phyloP scores from a whole-genome alignment of 2,797 vertebrate species.

The Epinephelus coioides region DNA sequence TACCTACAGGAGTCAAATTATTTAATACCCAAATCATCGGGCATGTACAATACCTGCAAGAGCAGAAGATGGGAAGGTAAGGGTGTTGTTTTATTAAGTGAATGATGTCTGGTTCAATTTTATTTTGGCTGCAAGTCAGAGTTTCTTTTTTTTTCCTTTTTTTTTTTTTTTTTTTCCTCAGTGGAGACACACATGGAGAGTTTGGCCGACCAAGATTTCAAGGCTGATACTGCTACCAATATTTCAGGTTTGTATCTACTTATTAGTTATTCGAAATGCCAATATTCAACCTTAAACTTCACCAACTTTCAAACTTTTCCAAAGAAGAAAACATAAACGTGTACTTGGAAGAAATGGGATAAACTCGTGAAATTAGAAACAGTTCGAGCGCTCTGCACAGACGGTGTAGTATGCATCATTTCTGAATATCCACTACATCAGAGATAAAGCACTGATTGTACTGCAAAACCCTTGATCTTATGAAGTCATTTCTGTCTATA shows the following conservation, averaged over 20 bases:
- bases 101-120: constrained; percentile 63
- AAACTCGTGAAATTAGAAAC: constrained; percentile 20
- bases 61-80: constrained; percentile 31
- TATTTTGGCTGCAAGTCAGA: constrained; percentile 59
- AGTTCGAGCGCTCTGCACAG: background rate
- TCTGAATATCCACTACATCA: constrained; percentile 21
- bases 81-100: constrained; percentile 73
- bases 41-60: constrained; percentile 35
- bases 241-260: constrained; percentile 47
- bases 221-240: constrained; percentile 38
- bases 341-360: constrained; percentile 12
- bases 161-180: constrained; percentile 8
- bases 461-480: constrained; percentile 9
- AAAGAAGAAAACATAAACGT: constrained; percentile 15
- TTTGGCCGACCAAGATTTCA: constrained; percentile 45
- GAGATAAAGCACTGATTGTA: constrained; percentile 9
- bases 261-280: constrained; percentile 67
- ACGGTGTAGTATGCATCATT: constrained; percentile 20
- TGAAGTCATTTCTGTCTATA: background rate
- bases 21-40: constrained; percentile 50
- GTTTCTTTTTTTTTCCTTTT: background rate
- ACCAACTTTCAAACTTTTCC: constrained; percentile 20
- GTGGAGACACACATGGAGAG: constrained; percentile 30
- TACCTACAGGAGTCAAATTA: constrained; percentile 53
- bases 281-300: constrained; percentile 48